Evolutionary conservation across 2,888 invertebrate species (phyloP).

Genomic region (Ethmia dodecea): DNA sequence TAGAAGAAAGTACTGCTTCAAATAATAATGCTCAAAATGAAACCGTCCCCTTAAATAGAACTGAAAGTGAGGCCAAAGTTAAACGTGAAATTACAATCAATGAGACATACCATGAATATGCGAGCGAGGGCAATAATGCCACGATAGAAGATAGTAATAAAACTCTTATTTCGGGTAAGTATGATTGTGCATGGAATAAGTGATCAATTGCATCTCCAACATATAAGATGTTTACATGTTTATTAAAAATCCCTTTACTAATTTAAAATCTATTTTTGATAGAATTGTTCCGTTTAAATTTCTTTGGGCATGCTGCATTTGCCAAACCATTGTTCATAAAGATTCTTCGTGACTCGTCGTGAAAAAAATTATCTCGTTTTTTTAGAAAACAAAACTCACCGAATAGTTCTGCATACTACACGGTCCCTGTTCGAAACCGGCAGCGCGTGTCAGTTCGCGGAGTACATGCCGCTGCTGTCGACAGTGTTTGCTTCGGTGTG

Average conservation of each 20-base stretch:
- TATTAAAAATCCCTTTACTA: too few relatives aligned
- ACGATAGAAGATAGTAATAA: constrained; percentile 24
- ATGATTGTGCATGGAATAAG: too few relatives aligned
- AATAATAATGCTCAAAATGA: constrained; percentile 29
- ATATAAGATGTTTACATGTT: too few relatives aligned
- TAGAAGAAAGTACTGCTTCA: constrained; percentile 7
- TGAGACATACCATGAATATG: constrained; percentile 8
- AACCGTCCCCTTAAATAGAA: constrained; percentile 18
- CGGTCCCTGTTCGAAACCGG: constrained; percentile 43
- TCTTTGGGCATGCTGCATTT: constrained; percentile 3
- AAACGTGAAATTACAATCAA: constrained; percentile 30
- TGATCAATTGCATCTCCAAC: too few relatives aligned
- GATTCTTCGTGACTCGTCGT: neutral
- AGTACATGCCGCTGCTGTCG: constrained; percentile 64
- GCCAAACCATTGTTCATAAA: constrained; percentile 2
- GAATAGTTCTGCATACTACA: constrained; percentile 40
- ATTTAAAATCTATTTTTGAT: neutral
- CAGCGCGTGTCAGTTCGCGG: constrained; percentile 51
- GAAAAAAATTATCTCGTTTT: too few relatives aligned
- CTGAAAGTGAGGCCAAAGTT: constrained; percentile 20
- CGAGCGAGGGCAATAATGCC: constrained; percentile 17
- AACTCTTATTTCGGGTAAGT: constrained; percentile 34
- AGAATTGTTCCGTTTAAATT: too few relatives aligned
- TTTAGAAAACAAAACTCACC: constrained; percentile 49
- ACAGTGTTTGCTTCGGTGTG: constrained; percentile 55